phyloP scores from a whole-genome alignment of 2,797 vertebrate species.

The Mustela erminea region DNA sequence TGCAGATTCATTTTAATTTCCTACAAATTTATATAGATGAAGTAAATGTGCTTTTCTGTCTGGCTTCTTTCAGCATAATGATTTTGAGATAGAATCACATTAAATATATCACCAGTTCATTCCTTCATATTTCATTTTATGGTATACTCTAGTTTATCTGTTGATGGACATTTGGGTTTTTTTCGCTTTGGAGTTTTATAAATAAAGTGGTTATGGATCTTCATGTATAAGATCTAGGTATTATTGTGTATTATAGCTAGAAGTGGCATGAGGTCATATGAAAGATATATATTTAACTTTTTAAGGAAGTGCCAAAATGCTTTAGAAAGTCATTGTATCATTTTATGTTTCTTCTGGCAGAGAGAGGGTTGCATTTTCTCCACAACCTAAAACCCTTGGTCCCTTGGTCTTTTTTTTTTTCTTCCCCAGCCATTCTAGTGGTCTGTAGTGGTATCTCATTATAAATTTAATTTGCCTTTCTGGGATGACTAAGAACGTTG shows the following conservation, averaged over 20 bases:
- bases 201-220: background rate
- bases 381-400: background rate
- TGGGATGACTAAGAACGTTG: background rate
- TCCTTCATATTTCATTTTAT: background rate
- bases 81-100: background rate
- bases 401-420: background rate
- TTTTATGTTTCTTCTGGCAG: background rate
- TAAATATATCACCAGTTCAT: background rate
- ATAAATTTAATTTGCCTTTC: background rate
- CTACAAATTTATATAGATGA: background rate
- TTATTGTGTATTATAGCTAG: background rate
- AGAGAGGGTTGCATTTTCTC: background rate
- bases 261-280: background rate
- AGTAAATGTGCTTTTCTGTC: background rate
- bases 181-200: background rate
- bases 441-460: background rate
- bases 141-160: background rate
- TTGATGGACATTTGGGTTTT: background rate
- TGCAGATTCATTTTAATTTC: background rate
- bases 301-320: background rate
- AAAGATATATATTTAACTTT: background rate
- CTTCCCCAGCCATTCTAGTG: background rate
- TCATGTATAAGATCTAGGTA: background rate
- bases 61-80: background rate
- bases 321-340: background rate